Evolutionary conservation across 2,797 vertebrate genomes (phyloP), one percentile per base, ranked within the genome.

Genomic region (Pseudochromis fuscus): DNA sequence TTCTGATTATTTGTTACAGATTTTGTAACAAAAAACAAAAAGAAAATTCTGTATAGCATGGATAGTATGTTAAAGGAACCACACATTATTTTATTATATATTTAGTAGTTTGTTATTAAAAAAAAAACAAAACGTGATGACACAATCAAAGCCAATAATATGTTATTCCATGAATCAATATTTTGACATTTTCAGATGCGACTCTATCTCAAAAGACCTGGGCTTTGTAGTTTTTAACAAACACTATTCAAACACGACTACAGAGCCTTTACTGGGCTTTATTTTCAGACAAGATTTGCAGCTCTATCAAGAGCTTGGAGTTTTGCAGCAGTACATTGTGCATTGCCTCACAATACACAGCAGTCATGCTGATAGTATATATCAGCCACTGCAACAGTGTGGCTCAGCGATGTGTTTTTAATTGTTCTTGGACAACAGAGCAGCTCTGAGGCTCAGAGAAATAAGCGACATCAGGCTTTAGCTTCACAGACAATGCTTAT

Each of bases 321-420:
- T 18, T 27, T 15, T 15, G 35, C 46, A 18, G 46, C 24, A 18
- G 25, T n/a, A n/a, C n/a, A n/a, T n/a, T n/a, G n/a, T n/a, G n/a
- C 24, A 49, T 16, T 37, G 35, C 12, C 35, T 37, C 15, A 52
- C 3, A 24, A 25, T 16, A 49, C 8, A 49, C 13, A 49, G 11
- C 24, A 12, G 37, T 9, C 10, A 15, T 24, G 48, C 30, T 31
- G 11, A 23, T 42, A 37, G 16, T 18, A 52, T 37, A 27, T 12
- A 13, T 44, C 18, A 19, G 15, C 21, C 18, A 30, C 0, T 51
- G 19, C n/a, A 59, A 52, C 27, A 24, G n/a, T 4, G 18, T 52
- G 16, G 8, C 37, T 52, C 16, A 25, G 4, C 21, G 18, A 49
- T 31, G 25, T 57, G 28, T 35, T 64, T 58, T 67, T 71, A 40